Percentiles rank a stretch among this genome's conserved stretches.
phyloP scores from a whole-genome alignment of 64 coral and sea anemone genomes.

The Trachythela sp. region DNA sequence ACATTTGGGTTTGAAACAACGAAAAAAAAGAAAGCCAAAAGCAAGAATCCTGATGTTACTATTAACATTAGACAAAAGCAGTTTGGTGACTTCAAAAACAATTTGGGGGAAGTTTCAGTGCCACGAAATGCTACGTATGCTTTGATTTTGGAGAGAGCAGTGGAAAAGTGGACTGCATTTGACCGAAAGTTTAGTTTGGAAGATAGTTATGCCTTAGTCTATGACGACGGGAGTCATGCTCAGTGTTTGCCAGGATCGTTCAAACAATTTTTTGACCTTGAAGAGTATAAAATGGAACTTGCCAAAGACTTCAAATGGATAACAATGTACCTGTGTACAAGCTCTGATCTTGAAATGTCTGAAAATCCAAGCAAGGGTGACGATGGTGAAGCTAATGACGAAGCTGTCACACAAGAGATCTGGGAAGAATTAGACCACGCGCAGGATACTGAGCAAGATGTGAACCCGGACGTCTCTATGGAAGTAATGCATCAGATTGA shows the following conservation, averaged over 20 bases:
- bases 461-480: background rate
- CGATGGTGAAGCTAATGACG: background rate
- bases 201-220: conserved; percentile 1
- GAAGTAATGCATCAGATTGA: background rate
- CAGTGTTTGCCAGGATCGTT: background rate
- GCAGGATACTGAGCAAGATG: background rate
- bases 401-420: background rate
- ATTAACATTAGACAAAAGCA: background rate
- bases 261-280: background rate
- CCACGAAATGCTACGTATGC: conserved; percentile 13
- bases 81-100: conserved; percentile 15
- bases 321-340: background rate
- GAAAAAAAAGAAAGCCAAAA: background rate
- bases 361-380: background rate
- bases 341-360: background rate
- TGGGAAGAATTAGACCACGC: background rate
- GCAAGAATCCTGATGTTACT: background rate
- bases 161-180: conserved; percentile 9
- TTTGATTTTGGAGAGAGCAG: background rate
- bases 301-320: conserved; percentile 1
- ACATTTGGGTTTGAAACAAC: background rate
- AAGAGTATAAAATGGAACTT: conserved; percentile 20
- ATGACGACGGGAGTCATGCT: conserved; percentile 11
- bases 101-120: background rate
- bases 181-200: background rate